These are phyloP conservation scores for Sebastes trivittatus DNA, from an alignment of 2,797 vertebrate genomes.

Conservation along the genomic window DNA sequence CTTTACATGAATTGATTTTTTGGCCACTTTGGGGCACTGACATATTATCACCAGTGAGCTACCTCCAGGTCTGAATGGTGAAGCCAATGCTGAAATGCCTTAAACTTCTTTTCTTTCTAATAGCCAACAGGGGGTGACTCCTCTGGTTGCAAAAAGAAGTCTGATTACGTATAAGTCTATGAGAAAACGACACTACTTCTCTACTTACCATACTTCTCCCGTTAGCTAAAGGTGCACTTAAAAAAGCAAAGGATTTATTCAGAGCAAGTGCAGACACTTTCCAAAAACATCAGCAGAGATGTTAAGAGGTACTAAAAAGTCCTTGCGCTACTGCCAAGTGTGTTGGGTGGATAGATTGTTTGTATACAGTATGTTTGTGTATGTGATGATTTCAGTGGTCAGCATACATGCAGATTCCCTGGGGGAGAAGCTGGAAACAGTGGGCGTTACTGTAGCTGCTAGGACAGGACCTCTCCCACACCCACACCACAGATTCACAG, in stretches of 20 bases:
- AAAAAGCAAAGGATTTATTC: no score
- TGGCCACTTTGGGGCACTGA: not conserved
- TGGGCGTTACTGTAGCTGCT: conserved; percentile 24
- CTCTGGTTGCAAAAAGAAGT: not conserved
- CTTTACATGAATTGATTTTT: not conserved
- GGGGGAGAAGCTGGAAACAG: conserved; percentile 16
- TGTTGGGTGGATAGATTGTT: not conserved
- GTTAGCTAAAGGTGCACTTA: no score
- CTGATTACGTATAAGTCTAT: no score
- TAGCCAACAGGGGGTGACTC: not conserved
- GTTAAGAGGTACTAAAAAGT: not conserved
- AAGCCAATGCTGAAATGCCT: no score
- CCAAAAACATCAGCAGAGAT: not conserved
- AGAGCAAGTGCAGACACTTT: not conserved
- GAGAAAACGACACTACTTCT: no score
- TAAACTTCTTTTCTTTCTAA: no score
- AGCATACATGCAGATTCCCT: not conserved
- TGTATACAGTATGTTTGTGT: not conserved
- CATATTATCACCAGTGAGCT: not conserved
- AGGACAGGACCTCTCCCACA: conserved; percentile 27
- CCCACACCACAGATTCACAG: conserved; percentile 7
- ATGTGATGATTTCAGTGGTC: not conserved
- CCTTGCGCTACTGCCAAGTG: not conserved
- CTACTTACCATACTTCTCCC: no score
- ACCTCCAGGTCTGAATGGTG: not conserved